Base-by-base conservation (phyloP, 2,113 vertebrate genomes). In the Lathamus discolor region DNA sequence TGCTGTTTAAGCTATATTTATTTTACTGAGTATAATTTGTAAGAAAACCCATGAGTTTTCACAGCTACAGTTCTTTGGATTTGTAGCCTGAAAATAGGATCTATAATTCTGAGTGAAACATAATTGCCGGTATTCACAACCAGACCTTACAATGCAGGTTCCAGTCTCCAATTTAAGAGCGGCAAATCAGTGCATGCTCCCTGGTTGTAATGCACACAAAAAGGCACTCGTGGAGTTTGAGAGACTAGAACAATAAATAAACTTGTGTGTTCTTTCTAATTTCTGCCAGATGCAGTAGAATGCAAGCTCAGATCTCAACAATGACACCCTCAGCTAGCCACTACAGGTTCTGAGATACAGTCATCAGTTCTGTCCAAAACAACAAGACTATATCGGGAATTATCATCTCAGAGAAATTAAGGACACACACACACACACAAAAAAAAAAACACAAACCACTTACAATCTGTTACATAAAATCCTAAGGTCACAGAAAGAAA, bases 321-420 rank as follows among this genome's bases (percentile, higher is more conserved):
- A 22, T 0, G 0, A 81, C 63, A 29, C 4, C 23, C 44, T 13
- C 29, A 49, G 27, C 8, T 41, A 46, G 37, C 37, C 35, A 83
- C 37, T 86, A 83, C 23, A 74, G 33, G 17, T 66, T 86, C 64
- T 7, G 5, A 59, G 44, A 72, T 48, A 57, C 43, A 48, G 27
- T 10, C 9, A 95, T 49, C 18, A 41, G 25, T 52, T 86, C 39
- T 29, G 31, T 44, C 15, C 8, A 55, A 88, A 86, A 54, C 22
- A 77, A 22, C 6, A 51, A 41, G 24, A 28, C 37, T 25, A 39
- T 17, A 59, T 1, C 31, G 20, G 31, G 19, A 92, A 84, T 52
- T 37, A n/a, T 12, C 17, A 46, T 8, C 39, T 90, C 44, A 46
- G 37, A 69, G 5, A 7, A 82, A 90, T 43, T 61, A 93, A 62